These are phyloP conservation scores for Chrysolina oricalcia DNA, from an alignment of 2,888 invertebrate genomes.

Conservation along the genomic window DNA sequence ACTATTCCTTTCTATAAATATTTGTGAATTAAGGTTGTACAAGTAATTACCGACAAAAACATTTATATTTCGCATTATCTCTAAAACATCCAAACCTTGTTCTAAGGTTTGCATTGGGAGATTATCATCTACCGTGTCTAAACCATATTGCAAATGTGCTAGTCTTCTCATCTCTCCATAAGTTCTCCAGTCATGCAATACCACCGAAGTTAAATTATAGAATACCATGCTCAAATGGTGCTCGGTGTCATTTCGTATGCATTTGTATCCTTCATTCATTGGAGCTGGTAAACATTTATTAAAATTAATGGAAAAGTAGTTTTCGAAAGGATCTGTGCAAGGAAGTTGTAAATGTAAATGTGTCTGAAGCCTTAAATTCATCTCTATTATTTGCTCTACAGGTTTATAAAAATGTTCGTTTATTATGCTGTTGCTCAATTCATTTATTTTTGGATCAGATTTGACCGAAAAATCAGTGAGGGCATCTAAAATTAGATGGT, in stretches of 20 bases:
- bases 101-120: slow-evolving; percentile 97
- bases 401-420: slow-evolving; percentile 78
- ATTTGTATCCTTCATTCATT: slow-evolving; percentile 68
- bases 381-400: slow-evolving; percentile 91
- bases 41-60: slow-evolving; percentile 94
- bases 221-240: slow-evolving; percentile 95
- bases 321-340: slow-evolving; percentile 71
- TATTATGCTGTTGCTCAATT: slow-evolving; percentile 68
- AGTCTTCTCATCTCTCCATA: slow-evolving; percentile 97
- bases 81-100: slow-evolving; percentile 96
- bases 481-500: slow-evolving; percentile 70
- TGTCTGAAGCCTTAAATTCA: slow-evolving; percentile 91
- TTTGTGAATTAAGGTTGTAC: slow-evolving; percentile 97
- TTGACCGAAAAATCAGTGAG: slow-evolving; percentile 61
- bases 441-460: slow-evolving; percentile 16
- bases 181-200: slow-evolving; percentile 97
- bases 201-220: slow-evolving; percentile 97
- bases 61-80: slow-evolving; percentile 97
- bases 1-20: slow-evolving; percentile 93
- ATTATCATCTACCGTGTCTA: slow-evolving; percentile 91
- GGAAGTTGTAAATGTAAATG: slow-evolving; percentile 91
- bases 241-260: slow-evolving; percentile 77
- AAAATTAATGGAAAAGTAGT: slow-evolving; percentile 64
- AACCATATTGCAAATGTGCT: slow-evolving; percentile 87
- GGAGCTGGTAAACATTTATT: slow-evolving; percentile 64